These are phyloP conservation scores for Cyclura pinguis DNA, from an alignment of 2,797 vertebrate genomes.

Conservation along the genomic window DNA sequence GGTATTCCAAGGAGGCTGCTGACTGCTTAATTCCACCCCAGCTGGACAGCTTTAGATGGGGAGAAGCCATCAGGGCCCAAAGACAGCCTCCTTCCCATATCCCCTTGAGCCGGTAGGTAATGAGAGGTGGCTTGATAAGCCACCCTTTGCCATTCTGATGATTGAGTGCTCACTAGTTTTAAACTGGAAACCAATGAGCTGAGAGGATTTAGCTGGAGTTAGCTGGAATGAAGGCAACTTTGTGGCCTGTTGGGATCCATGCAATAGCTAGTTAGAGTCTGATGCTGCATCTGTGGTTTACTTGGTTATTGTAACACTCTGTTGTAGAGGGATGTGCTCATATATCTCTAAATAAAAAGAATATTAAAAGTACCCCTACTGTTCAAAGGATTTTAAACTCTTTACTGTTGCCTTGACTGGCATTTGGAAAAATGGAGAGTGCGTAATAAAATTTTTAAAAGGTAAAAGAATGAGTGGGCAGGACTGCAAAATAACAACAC, in stretches of 20 bases:
- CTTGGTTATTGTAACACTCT: not conserved
- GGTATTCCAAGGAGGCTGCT: conserved; percentile 1
- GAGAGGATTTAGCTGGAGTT: not conserved
- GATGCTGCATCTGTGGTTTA: not conserved
- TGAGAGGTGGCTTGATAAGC: not conserved
- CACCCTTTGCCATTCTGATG: not conserved
- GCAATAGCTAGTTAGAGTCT: not conserved
- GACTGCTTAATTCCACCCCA: conserved; percentile 1
- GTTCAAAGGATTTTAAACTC: not conserved
- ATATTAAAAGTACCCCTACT: too few species aligned
- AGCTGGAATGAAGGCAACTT: not conserved
- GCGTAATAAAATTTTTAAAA: too few species aligned
- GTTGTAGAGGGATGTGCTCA: not conserved
- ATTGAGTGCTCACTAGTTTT: not conserved
- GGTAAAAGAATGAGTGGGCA: not conserved
- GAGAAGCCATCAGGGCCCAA: conserved; percentile 5
- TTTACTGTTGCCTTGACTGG: not conserved
- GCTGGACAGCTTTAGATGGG: conserved; percentile 3
- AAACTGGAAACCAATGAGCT: not conserved
- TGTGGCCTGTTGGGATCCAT: not conserved
- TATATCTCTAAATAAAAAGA: not conserved
- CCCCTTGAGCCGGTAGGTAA: not conserved
- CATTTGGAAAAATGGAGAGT: not conserved
- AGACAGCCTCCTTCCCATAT: not conserved
- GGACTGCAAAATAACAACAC: not conserved